These are phyloP conservation scores for Encarsia formosa DNA, from an alignment of 2,888 invertebrate species.

Conservation along the genomic window DNA sequence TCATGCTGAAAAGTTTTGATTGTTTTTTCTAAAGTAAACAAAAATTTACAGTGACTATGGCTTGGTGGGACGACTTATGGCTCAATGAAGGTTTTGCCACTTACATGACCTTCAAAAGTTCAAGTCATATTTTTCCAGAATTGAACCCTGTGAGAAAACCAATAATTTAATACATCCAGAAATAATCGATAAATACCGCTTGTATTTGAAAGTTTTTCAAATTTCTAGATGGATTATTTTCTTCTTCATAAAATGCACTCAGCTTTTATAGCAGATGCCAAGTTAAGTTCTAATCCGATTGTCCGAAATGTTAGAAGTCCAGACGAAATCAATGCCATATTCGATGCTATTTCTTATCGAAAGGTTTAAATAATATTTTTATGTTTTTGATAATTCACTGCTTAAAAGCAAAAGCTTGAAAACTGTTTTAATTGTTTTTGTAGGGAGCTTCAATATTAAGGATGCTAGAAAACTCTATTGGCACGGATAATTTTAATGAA, in stretches of 20 bases:
- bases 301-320: constrained; percentile 80
- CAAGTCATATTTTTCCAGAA: constrained; percentile 65
- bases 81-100: constrained; percentile 91
- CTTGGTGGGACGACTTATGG: constrained; percentile 93
- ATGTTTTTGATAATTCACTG: no score
- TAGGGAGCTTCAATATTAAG: constrained; percentile 79
- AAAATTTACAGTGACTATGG: constrained; percentile 92
- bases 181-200: background rate
- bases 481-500: constrained; percentile 64
- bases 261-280: constrained; percentile 72
- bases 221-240: constrained; percentile 71
- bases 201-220: no score
- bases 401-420: no score
- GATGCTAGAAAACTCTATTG: constrained; percentile 82
- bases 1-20: no score
- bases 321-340: constrained; percentile 85
- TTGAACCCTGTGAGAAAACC: constrained; percentile 71
- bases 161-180: background rate
- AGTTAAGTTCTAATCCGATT: constrained; percentile 84
- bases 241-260: constrained; percentile 66
- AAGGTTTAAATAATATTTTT: constrained; percentile 59
- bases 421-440: no score
- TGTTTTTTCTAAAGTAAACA: no score
- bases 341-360: constrained; percentile 85
- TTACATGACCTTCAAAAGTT: constrained; percentile 80